phyloP scores from a whole-genome alignment of 1,140 invertebrate species.

The Dendroctonus ponderosae region DNA sequence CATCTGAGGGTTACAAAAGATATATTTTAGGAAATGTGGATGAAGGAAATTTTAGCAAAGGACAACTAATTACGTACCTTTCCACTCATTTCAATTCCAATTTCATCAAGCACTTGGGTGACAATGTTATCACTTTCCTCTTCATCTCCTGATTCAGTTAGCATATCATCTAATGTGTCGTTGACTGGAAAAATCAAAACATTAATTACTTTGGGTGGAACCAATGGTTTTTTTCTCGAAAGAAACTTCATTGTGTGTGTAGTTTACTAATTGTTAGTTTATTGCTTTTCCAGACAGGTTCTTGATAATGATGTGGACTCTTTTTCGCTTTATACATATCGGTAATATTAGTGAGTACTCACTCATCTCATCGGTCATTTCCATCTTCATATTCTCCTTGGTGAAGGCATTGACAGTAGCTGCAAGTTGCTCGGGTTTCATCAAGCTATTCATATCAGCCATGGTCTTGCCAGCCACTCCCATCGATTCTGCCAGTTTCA shows the following conservation, averaged over 20 bases:
- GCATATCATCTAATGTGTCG: constrained; percentile 86
- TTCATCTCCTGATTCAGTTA: constrained; percentile 87
- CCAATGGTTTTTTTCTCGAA: no score
- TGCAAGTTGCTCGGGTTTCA: constrained; percentile 81
- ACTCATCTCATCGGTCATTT: constrained; percentile 95
- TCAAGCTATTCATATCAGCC: constrained; percentile 81
- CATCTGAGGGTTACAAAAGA: constrained; percentile 52
- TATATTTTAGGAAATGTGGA: not conserved
- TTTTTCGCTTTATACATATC: no score
- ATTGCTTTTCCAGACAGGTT: no score
- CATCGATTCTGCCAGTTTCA: constrained; percentile 83
- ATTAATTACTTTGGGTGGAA: constrained; percentile 5
- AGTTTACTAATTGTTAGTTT: no score
- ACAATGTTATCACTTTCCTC: constrained; percentile 85
- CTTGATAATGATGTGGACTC: no score
- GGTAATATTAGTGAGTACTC: constrained; percentile 45
- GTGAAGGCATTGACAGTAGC: constrained; percentile 81
- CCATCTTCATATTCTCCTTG: constrained; percentile 81
- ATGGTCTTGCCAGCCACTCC: constrained; percentile 83
- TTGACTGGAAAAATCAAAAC: constrained; percentile 73
- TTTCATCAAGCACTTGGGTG: constrained; percentile 88
- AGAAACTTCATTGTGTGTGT: not conserved
- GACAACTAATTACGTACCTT: constrained; percentile 59
- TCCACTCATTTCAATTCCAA: constrained; percentile 90
- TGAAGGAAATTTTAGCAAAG: not conserved